Base-by-base conservation (phyloP, 2,888 invertebrate species). In the Coremacera marginata region DNA sequence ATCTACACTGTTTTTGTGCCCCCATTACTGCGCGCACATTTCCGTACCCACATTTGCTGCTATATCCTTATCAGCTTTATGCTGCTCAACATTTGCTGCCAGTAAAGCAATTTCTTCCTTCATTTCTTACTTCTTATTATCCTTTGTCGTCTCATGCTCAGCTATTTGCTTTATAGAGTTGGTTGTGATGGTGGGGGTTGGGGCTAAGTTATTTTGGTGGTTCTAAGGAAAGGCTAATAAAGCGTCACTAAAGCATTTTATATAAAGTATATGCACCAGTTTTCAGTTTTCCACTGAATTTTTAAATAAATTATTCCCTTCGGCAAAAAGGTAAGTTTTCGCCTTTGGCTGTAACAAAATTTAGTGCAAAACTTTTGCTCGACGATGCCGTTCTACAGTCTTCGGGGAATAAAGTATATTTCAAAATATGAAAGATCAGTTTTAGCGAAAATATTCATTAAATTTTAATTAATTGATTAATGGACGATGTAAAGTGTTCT, bases 401-500 rank as follows among this genome's bases (percentile, higher is more conserved):
- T 67, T 19, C 44, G 68, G 62, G 44, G 55, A 37, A 70, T 55
- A 68, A 37, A 9, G 57, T 57, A 73, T 60, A 37, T 73, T 27
- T 71, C 34, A 34, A 70, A 71, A 71, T 71, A 57, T 71, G 71
- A 57, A 57, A 60, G 55, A 27, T 57, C 52, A 63, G 63, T 37
- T 51, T 63, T 63, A 2, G 22, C 65, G 60, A 72, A 84, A 85
- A 82, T 84, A 84, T 85, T 84, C 85, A 85, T 85, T 84, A 84
- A 82, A 83, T 84, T 81, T 80, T 85, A 85, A 85, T 85, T 85
- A 85, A 85, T 85, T 85, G 85, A 85, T 85, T 85, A 85, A 85
- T 85, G 85, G 82, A 80, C 82, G 25, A 75, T 70, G 51, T 62
- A 70, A 34, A 71, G 14, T 34, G 19, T 71, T n/a, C 22, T 9